These are phyloP conservation scores for Dryobota labecula DNA, from an alignment of 2,888 invertebrate genomes.

Conservation along the genomic window DNA sequence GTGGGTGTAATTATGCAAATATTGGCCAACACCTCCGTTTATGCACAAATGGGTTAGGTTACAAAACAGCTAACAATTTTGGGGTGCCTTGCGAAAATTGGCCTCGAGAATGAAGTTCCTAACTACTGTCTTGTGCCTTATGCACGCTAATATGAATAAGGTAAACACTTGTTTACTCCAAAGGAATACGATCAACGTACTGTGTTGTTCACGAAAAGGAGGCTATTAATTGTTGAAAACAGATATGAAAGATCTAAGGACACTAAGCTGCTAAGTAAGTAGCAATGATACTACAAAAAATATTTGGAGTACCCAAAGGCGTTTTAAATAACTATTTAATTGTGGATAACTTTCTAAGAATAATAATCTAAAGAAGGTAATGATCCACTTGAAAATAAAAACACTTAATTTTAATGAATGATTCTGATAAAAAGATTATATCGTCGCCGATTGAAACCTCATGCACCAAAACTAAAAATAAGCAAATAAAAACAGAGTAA, in stretches of 20 bases:
- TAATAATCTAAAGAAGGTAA: not conserved
- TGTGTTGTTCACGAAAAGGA: not conserved
- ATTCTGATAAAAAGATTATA: not conserved
- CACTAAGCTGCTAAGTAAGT: not conserved
- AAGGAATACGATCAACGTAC: constrained; percentile 7
- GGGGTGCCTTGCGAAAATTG: constrained; percentile 65
- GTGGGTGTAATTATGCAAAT: constrained; percentile 63
- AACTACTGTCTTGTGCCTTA: constrained; percentile 20
- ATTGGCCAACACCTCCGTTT: constrained; percentile 62
- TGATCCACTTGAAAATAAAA: not conserved
- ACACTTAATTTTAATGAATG: not conserved
- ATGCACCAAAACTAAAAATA: constrained; percentile 13
- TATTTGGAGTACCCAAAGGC: not conserved
- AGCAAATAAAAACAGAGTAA: not conserved
- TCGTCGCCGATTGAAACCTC: not conserved
- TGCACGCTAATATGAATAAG: not conserved
- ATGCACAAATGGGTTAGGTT: constrained; percentile 56
- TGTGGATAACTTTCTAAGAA: not conserved
- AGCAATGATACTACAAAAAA: not conserved
- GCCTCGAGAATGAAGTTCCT: constrained; percentile 52
- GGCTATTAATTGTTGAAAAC: not conserved
- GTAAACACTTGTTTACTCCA: constrained; percentile 31
- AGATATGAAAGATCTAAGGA: not conserved
- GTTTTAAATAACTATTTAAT: not conserved
- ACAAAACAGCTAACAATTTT: constrained; percentile 62